phyloP scores from a whole-genome alignment of 2,797 vertebrate genomes.

The Ara ararauna region DNA sequence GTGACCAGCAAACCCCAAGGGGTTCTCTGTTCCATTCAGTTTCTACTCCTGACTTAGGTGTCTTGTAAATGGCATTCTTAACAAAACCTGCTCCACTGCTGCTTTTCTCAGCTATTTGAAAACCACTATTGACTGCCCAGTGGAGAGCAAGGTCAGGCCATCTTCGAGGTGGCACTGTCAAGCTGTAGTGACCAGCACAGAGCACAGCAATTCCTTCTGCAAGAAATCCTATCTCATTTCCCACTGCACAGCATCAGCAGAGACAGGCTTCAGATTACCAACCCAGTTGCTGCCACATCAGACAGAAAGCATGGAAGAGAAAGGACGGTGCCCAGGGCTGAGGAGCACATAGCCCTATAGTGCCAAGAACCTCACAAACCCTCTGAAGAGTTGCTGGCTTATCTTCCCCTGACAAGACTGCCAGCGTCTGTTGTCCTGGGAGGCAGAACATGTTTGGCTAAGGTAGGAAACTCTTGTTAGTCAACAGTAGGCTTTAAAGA shows the following conservation, averaged over 20 bases:
- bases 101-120: neutral
- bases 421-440: neutral
- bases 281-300: fast-evolving
- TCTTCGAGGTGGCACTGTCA: neutral
- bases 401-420: neutral
- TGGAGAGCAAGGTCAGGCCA: fast-evolving
- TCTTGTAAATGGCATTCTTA: neutral
- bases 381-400: neutral
- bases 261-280: neutral
- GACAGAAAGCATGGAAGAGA: neutral
- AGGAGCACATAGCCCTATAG: too few species aligned
- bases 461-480: neutral
- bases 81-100: neutral
- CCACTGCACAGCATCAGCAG: neutral
- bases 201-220: neutral
- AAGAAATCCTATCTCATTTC: neutral
- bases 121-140: neutral
- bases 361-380: fast-evolving
- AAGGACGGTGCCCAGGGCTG: fast-evolving
- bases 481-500: neutral
- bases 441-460: neutral
- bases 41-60: neutral
- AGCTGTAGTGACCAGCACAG: neutral
- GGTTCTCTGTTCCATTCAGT: neutral
- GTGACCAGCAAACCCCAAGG: neutral